Evolutionary conservation across 2,113 vertebrate species (phyloP).

Genomic region (Notechis scutatus): DNA sequence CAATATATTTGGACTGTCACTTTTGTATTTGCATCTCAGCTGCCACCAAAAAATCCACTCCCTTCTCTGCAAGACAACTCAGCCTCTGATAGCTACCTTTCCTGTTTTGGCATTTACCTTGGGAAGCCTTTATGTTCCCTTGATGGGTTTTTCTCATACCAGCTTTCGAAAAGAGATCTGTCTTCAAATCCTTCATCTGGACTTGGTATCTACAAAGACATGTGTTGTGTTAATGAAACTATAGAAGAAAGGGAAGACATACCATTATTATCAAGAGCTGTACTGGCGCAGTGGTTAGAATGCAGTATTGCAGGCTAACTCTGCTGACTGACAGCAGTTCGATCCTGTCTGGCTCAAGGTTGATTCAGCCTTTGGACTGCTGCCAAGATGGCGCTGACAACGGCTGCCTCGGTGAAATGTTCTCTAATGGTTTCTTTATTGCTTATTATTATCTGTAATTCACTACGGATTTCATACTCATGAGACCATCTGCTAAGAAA

Average conservation of each 20-base stretch:
- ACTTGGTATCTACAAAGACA: conserved; percentile 77
- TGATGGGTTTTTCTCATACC: conserved; percentile 81
- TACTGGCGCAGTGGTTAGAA: not conserved
- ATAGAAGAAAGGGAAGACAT: not conserved
- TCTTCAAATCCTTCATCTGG: conserved; percentile 88
- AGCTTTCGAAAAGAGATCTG: conserved; percentile 90
- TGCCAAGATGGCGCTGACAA: too few species aligned
- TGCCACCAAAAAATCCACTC: not conserved
- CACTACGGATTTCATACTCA: too few species aligned
- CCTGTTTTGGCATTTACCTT: conserved; percentile 66
- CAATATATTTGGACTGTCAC: too few species aligned
- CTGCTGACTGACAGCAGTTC: not conserved
- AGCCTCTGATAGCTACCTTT: not conserved
- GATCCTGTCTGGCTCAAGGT: not conserved
- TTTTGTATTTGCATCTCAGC: not conserved
- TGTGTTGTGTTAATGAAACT: conserved; percentile 5
- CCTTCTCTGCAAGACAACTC: not conserved
- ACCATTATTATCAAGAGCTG: not conserved
- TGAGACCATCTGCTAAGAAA: too few species aligned
- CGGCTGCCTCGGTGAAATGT: too few species aligned
- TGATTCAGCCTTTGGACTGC: not conserved
- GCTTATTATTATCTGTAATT: too few species aligned
- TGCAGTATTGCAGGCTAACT: not conserved
- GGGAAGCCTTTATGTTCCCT: conserved; percentile 73
- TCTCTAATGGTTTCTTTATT: too few species aligned